Evolutionary conservation across 2,888 invertebrate genomes (phyloP), one percentile per base, ranked within the genome.

Genomic region (Malthinus flaveolus): DNA sequence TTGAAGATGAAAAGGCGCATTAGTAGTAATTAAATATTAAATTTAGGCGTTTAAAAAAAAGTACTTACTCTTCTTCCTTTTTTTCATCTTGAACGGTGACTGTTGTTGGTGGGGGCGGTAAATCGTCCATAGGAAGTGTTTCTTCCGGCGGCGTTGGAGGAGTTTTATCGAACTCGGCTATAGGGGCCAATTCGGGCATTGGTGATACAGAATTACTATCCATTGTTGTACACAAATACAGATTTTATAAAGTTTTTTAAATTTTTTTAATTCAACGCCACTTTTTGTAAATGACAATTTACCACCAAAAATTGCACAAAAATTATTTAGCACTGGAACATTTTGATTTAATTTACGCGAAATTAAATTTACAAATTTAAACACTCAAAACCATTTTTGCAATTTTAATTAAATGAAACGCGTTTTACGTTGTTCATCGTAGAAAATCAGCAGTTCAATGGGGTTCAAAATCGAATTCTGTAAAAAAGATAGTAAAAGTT

Each of bases 131-230:
- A 0, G 86, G 84, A 53, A 85, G 81, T n/a, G 77, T 74, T 54
- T 80, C 78, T 63, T 80, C 80, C 32, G 85, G 85, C 34, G 86
- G 86, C 65, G 86, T 85, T 6, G 86, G 86, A 32, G 87, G 86
- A 7, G 86, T 85, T 79, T 87, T 87, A 73, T 87, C 87, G 72
- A 87, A 87, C 79, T 87, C 87, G 47, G 87, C 87, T 65, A 87
- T 87, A 32, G 87, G 87, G 54, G 87, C 87, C 75, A 86, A 75
- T 70, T 85, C 85, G 65, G 86, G 85, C 85, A 86, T 85, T 62
- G 86, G 87, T 11, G 86, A 86, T 73, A 86, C 86, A 71, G 86
- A 85, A 79, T 86, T 86, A 79, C 83, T 85, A 78, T 86, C 86
- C 87, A 86, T 86, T 57, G 52, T 56, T 42, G 10, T 48, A 51